phyloP scores from a whole-genome alignment of 2,888 invertebrate genomes.

The Caenorhabditis imperialis region DNA sequence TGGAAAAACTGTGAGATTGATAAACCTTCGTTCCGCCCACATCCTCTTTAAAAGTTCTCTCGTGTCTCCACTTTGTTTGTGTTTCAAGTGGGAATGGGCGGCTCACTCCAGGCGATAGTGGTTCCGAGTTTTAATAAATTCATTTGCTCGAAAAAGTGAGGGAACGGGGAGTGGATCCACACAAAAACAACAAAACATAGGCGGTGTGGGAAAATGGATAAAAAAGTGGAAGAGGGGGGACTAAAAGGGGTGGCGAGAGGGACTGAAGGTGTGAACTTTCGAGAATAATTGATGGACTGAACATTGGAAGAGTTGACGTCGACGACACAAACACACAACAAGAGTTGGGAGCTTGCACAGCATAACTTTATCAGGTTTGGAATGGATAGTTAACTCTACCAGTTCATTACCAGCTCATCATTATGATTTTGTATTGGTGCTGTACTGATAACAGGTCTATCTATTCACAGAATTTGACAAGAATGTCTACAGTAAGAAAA shows the following conservation, averaged over 20 bases:
- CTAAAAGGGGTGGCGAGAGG: no score
- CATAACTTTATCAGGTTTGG: no score
- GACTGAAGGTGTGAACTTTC: conserved; percentile 40
- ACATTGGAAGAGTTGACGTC: background rate
- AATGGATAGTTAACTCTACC: no score
- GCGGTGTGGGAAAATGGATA: background rate
- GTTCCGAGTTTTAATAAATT: conserved; percentile 37
- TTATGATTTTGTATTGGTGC: no score
- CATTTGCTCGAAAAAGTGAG: background rate
- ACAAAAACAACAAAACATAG: conserved; percentile 12
- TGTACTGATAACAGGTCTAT: no score
- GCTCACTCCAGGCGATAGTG: conserved; percentile 4
- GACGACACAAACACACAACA: background rate
- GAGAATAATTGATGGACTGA: conserved; percentile 38
- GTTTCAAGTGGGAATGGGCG: conserved; percentile 16
- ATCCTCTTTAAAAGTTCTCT: no score
- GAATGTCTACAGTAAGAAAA: no score
- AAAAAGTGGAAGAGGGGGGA: conserved; percentile 11
- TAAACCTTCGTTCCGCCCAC: conserved; percentile 30
- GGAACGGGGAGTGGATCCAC: background rate
- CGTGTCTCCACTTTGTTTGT: conserved; percentile 25
- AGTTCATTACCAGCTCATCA: no score
- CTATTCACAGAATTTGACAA: no score
- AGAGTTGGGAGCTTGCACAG: no score
- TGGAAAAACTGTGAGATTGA: conserved; percentile 53